A percentile compares a stretch with the other conserved stretches of the same genome.
These are phyloP conservation scores for Takifugu bimaculatus DNA, from an alignment of 2,113 vertebrate genomes.

Conservation along the genomic window DNA sequence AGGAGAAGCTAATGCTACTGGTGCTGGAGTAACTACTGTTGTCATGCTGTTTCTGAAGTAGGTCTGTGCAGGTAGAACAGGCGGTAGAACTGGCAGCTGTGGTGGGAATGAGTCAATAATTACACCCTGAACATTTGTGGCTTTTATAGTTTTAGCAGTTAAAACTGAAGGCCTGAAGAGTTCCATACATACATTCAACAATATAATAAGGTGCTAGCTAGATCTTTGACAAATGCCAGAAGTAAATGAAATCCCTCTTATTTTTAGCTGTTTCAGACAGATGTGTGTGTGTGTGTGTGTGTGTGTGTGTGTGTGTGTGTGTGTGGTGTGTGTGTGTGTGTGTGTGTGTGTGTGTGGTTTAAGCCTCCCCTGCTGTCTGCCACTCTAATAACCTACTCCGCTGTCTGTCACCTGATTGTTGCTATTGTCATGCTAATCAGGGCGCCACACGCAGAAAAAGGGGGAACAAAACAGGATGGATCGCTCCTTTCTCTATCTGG, in stretches of 20 bases:
- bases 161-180: too few relatives aligned
- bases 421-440: constrained; percentile 76
- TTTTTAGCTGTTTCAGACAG: neutral
- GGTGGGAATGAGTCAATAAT: too few relatives aligned
- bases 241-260: neutral
- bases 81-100: neutral
- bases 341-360: constrained; percentile 10
- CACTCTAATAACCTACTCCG: constrained; percentile 65
- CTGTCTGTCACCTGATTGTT: constrained; percentile 72
- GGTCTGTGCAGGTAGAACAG: neutral
- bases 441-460: constrained; percentile 47
- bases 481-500: constrained; percentile 48
- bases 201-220: too few relatives aligned
- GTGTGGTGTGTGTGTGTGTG: neutral
- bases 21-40: constrained; percentile 10
- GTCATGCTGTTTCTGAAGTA: neutral
- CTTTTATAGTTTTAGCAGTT: too few relatives aligned
- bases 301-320: constrained; percentile 10
- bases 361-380: constrained; percentile 48
- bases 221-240: too few relatives aligned
- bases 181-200: too few relatives aligned
- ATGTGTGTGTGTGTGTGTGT: neutral
- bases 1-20: constrained; percentile 19
- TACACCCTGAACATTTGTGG: too few relatives aligned
- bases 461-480: constrained; percentile 29